These are phyloP conservation scores for Drosophila pseudoananassae DNA, from an alignment of 1,140 invertebrate species.

Conservation along the genomic window DNA sequence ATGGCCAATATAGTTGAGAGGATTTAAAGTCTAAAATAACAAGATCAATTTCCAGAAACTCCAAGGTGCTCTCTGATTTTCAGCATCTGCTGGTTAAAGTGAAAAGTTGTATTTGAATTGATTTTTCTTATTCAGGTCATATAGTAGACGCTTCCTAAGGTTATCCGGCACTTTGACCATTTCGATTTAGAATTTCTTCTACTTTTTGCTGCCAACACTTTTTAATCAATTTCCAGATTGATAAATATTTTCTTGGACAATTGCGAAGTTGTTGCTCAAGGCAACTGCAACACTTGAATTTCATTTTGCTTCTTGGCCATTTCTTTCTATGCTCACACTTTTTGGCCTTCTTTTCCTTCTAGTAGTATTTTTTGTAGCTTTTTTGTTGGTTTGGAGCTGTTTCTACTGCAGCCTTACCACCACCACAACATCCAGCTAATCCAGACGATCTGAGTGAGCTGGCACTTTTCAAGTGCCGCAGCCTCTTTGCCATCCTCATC, in stretches of 20 bases:
- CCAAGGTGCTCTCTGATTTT: background rate
- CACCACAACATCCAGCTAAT: conserved; percentile 63
- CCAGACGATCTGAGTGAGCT: conserved; percentile 60
- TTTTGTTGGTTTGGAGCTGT: background rate
- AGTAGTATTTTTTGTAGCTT: conserved; percentile 6
- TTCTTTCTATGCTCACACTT: conserved; percentile 27
- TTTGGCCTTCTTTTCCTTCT: conserved; percentile 24
- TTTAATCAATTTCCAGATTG: conserved; percentile 49
- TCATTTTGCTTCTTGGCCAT: conserved; percentile 25
- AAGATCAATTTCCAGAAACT: background rate
- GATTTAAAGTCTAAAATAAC: conserved; percentile 14
- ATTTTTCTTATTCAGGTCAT: background rate
- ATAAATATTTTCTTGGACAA: conserved; percentile 53
- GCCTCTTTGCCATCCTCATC: conserved; percentile 38
- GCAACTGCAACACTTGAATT: conserved; percentile 56
- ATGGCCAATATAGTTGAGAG: conserved; percentile 1
- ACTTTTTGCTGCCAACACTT: conserved; percentile 21
- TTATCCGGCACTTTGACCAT: background rate
- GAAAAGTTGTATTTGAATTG: background rate
- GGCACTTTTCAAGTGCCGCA: conserved; percentile 52
- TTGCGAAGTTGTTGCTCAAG: conserved; percentile 31
- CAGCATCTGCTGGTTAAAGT: background rate
- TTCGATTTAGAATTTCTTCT: conserved; percentile 10
- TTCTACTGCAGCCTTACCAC: conserved; percentile 8
- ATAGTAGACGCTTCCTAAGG: background rate